Percentiles rank a stretch among this genome's conserved stretches.
These are phyloP conservation scores for Enteromius treurensis DNA, from an alignment of 2,797 vertebrate genomes.

Conservation along the genomic window DNA sequence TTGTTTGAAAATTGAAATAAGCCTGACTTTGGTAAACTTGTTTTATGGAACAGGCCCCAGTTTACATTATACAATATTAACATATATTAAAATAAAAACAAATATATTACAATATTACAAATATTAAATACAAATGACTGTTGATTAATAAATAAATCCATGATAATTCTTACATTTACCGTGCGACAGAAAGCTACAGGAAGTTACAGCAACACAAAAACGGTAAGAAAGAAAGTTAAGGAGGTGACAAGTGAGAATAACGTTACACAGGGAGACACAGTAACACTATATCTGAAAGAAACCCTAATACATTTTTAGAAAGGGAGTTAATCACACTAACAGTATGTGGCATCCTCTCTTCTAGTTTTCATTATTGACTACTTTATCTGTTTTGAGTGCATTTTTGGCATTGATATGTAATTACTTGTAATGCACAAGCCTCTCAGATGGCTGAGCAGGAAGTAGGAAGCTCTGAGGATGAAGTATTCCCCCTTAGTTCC, in stretches of 20 bases:
- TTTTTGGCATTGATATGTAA: constrained; percentile 25
- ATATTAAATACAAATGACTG: neutral
- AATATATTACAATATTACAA: too few relatives aligned
- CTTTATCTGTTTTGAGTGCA: constrained; percentile 6
- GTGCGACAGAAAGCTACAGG: neutral
- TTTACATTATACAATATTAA: too few relatives aligned
- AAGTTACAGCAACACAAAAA: neutral
- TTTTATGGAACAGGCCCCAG: too few relatives aligned
- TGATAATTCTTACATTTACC: too few relatives aligned
- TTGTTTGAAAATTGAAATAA: too few relatives aligned
- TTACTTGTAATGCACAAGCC: constrained; percentile 29
- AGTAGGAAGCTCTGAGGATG: constrained; percentile 40
- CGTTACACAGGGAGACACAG: neutral
- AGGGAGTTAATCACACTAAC: neutral
- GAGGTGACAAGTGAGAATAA: neutral
- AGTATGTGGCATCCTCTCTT: neutral
- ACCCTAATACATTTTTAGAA: constrained; percentile 1
- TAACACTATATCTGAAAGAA: too few relatives aligned
- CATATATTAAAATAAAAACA: too few relatives aligned
- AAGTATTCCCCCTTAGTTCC: constrained; percentile 38
- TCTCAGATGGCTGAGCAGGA: constrained; percentile 44
- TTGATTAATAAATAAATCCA: neutral
- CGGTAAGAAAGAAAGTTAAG: neutral
- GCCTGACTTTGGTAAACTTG: too few relatives aligned
- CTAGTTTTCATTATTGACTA: neutral